Percentiles rank a stretch among this genome's conserved stretches.
Conservation (phyloP, 2,888 invertebrate genomes). For the Amaurobius ferox region DNA sequence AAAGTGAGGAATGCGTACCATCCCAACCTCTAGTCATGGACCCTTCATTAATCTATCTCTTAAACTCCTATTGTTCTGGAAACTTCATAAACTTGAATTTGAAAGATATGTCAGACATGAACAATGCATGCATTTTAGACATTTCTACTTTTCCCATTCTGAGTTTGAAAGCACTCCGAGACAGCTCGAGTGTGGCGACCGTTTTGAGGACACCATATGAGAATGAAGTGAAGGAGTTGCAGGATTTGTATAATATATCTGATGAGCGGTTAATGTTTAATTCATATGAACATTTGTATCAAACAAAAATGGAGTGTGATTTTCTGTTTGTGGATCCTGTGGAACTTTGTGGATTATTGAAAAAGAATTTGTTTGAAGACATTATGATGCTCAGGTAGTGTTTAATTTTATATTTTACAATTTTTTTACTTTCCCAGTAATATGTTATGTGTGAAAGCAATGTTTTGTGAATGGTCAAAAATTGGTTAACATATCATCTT, state of each 20-base stretch:
- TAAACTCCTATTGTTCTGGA: conserved; percentile 50
- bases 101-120: conserved; percentile 23
- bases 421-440: neutral
- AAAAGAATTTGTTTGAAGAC: conserved; percentile 58
- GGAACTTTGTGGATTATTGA: conserved; percentile 48
- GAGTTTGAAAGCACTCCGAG: conserved; percentile 38
- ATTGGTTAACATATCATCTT: too few species aligned
- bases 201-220: conserved; percentile 43
- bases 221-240: conserved; percentile 46
- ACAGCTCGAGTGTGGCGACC: neutral
- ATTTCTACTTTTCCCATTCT: conserved; percentile 56
- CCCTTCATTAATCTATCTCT: conserved; percentile 43
- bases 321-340: conserved; percentile 55
- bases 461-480: too few species aligned
- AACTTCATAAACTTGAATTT: conserved; percentile 42
- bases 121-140: conserved; percentile 46
- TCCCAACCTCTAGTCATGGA: conserved; percentile 40
- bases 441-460: too few species aligned
- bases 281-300: conserved; percentile 58
- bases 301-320: conserved; percentile 44
- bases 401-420: neutral
- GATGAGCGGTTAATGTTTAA: conserved; percentile 37
- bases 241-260: conserved; percentile 33
- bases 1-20: neutral
- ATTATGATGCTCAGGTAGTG: conserved; percentile 52